Percentiles rank a stretch among this genome's conserved stretches.
phyloP scores from a whole-genome alignment of 2,797 vertebrate species.

The Bucorvus abyssinicus region DNA sequence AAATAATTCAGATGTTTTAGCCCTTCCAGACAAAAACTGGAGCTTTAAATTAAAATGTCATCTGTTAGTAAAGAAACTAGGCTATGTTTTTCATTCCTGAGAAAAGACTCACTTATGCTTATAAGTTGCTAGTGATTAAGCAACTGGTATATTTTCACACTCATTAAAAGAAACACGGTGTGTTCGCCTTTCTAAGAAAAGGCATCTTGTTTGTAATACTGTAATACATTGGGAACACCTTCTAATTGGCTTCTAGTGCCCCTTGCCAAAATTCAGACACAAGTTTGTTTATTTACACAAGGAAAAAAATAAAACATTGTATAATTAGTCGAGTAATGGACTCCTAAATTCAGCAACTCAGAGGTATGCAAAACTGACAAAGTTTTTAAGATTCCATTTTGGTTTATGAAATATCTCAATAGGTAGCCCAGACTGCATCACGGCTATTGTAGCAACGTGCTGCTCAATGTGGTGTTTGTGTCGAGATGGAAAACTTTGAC shows the following conservation, averaged over 20 bases:
- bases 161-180: conserved; percentile 80
- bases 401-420: conserved; percentile 77
- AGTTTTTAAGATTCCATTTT: conserved; percentile 80
- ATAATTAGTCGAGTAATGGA: conserved; percentile 80
- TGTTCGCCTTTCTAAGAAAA: conserved; percentile 81
- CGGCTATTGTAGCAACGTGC: conserved; percentile 76
- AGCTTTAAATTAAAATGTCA: conserved; percentile 69
- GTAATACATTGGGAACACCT: conserved; percentile 80
- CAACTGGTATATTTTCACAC: conserved; percentile 80
- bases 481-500: conserved; percentile 78
- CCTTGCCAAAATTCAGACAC: conserved; percentile 81
- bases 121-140: conserved; percentile 77
- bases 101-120: conserved; percentile 68
- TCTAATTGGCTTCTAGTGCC: conserved; percentile 80
- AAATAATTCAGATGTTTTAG: conserved; percentile 45
- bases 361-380: conserved; percentile 78
- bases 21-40: conserved; percentile 48
- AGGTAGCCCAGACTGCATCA: conserved; percentile 74
- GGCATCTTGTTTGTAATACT: conserved; percentile 81
- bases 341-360: conserved; percentile 79
- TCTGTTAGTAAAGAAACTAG: conserved; percentile 56
- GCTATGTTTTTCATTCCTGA: conserved; percentile 65
- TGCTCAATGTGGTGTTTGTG: conserved; percentile 77
- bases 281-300: conserved; percentile 82
- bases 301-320: conserved; percentile 80